These are phyloP conservation scores for Channallabes apus DNA, from an alignment of 2,797 vertebrate genomes.

Conservation along the genomic window DNA sequence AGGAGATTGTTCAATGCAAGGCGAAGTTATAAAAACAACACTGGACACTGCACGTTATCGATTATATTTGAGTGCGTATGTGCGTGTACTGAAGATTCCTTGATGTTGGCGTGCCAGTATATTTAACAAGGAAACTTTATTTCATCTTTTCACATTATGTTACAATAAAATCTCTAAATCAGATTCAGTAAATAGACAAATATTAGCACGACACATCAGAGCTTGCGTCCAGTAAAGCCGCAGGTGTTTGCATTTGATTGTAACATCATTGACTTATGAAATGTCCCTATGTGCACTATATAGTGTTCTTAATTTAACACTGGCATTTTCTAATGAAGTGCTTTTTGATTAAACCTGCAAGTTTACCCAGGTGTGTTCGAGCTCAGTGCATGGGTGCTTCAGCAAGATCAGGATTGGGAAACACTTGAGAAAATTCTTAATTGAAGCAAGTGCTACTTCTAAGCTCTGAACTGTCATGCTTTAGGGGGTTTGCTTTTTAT, in stretches of 20 bases:
- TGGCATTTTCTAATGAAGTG: constrained; percentile 9
- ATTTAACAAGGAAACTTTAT: neutral
- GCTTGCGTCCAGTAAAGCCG: neutral
- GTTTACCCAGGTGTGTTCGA: constrained; percentile 17
- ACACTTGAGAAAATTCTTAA: constrained; percentile 10
- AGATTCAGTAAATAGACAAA: neutral
- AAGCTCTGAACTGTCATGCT: neutral
- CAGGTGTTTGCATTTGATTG: neutral
- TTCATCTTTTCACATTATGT: neutral
- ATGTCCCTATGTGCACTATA: neutral
- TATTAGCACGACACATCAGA: neutral
- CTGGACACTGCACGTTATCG: neutral
- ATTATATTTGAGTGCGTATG: neutral
- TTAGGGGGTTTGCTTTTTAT: neutral
- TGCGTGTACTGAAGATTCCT: neutral
- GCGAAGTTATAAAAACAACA: neutral
- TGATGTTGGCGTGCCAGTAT: neutral
- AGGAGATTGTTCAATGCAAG: neutral
- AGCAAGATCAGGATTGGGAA: constrained; percentile 5
- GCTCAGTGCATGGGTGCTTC: neutral
- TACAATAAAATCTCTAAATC: neutral
- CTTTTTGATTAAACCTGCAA: neutral
- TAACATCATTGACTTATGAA: neutral
- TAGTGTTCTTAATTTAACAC: neutral
- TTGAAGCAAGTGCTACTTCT: constrained; percentile 12